A percentile compares a stretch with the other conserved stretches of the same genome.
Evolutionary conservation across 2,797 vertebrate genomes (phyloP).

Genomic region (Leptatherina wallacei): DNA sequence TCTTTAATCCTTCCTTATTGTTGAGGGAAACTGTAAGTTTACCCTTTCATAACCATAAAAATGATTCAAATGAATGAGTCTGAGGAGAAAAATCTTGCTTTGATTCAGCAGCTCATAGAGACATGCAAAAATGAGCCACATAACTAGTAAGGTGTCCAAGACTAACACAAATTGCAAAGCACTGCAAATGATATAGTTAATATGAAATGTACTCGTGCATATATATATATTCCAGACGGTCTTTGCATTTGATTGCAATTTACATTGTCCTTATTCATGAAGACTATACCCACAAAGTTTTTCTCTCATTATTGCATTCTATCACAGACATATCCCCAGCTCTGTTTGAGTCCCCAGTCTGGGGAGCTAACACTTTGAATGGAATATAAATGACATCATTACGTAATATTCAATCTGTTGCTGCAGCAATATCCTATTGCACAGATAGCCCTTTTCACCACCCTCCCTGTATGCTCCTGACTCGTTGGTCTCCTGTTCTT

Average conservation of each 20-base stretch:
- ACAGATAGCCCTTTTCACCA: slow-evolving; percentile 67
- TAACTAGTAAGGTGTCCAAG: neutral
- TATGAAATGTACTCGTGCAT: neutral
- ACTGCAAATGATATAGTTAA: neutral
- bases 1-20: neutral
- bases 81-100: neutral
- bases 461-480: slow-evolving; percentile 73
- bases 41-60: neutral
- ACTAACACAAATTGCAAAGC: neutral
- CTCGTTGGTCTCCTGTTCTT: slow-evolving; percentile 73
- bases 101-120: neutral
- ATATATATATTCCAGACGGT: neutral
- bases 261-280: slow-evolving; percentile 19
- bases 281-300: slow-evolving; percentile 40
- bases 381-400: slow-evolving; percentile 86
- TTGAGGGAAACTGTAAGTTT: neutral
- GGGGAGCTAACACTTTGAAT: slow-evolving; percentile 70
- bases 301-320: slow-evolving; percentile 48
- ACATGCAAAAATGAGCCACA: neutral
- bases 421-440: slow-evolving; percentile 82
- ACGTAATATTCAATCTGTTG: slow-evolving; percentile 85
- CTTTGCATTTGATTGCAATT: slow-evolving; percentile 19
- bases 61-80: neutral
- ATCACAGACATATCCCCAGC: slow-evolving; percentile 71
- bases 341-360: slow-evolving; percentile 64